A percentile compares a stretch with the other conserved stretches of the same genome.
These are phyloP conservation scores for Pachypeltis micranthus DNA, from an alignment of 1,140 invertebrate genomes.

Conservation along the genomic window DNA sequence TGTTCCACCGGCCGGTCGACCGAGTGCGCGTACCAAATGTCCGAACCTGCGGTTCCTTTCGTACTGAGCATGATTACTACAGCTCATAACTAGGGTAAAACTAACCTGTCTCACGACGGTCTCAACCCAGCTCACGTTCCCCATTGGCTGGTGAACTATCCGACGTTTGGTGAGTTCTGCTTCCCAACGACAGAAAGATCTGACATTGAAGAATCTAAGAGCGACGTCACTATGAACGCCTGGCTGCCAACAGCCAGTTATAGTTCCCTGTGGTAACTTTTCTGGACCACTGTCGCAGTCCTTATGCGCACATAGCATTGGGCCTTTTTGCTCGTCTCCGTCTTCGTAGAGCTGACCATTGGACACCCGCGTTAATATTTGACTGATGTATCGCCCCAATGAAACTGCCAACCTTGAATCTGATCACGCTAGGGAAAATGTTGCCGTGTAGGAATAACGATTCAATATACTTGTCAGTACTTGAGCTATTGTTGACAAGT, in stretches of 20 bases:
- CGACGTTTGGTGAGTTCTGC: constrained; percentile 71
- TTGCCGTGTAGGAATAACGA: too few species aligned
- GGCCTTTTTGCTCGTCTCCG: constrained; percentile 76
- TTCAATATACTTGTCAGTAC: too few species aligned
- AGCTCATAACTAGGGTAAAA: constrained; percentile 47
- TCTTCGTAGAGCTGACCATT: constrained; percentile 70
- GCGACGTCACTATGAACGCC: constrained; percentile 72
- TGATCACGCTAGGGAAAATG: constrained; percentile 43
- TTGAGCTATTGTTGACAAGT: too few species aligned
- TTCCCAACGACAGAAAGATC: constrained; percentile 79
- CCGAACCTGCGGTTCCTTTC: too few species aligned
- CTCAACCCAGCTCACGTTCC: constrained; percentile 55
- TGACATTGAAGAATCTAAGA: constrained; percentile 76
- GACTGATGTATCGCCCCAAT: constrained; percentile 68
- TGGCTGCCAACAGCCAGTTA: constrained; percentile 73
- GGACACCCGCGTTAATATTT: constrained; percentile 77
- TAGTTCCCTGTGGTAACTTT: constrained; percentile 79
- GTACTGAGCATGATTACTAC: constrained; percentile 52
- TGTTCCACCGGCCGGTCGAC: too few species aligned
- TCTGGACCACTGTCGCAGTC: constrained; percentile 68
- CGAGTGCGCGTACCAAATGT: too few species aligned
- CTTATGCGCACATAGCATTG: constrained; percentile 60
- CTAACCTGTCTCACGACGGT: too few species aligned
- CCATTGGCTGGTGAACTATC: constrained; percentile 68
- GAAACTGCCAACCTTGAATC: constrained; percentile 61